Base-by-base conservation (phyloP, 2,888 invertebrate genomes). In the Selenia dentaria region DNA sequence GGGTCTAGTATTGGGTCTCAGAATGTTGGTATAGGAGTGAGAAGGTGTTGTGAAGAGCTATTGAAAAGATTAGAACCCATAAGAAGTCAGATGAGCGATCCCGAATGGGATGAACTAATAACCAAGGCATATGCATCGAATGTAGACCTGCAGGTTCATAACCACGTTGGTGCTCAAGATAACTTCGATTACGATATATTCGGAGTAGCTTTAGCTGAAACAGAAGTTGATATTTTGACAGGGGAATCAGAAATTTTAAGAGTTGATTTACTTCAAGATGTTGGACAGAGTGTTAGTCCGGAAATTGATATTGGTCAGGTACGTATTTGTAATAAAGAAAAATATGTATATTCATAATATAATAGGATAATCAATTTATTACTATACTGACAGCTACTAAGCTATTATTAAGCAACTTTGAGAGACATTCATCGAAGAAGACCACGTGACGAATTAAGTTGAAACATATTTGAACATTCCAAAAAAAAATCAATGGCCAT, bases 1-100 rank as follows among this genome's bases (percentile, higher is more conserved):
- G 95, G 95, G 0, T 95, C 93, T 0, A 93, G 94, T 64, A 50
- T 93, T 1, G 92, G 93, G 6, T 93, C 94, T 45, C 96, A 96
- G 71, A 83, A 91, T 6, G 83, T 93, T n/a, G 89, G 91, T 54
- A 61, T 92, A 78, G 93, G 92, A 8, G 83, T 91, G 0, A 74
- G 84, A 33, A 82, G 74, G 61, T 85, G 88, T 39, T 93, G 92
- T 58, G 76, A 91, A 58, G 67, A 83, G 26, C 49, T 93, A 6
- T 22, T 89, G 2, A 60, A 74, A 13, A 79, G 91, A 53, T 61
- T 93, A 31, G 75, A 79, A 24, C 91, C 92, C 0, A 62, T 91
- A 0, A 85, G 67, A 54, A 58, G 65, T 2, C 60, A 70, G 1
- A 72, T 88, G 51, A 82, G 91, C 3, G 10, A 25, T 3, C 10